These are phyloP conservation scores for Micropoecilia bifurca DNA, from an alignment of 2,797 vertebrate species.

Conservation along the genomic window DNA sequence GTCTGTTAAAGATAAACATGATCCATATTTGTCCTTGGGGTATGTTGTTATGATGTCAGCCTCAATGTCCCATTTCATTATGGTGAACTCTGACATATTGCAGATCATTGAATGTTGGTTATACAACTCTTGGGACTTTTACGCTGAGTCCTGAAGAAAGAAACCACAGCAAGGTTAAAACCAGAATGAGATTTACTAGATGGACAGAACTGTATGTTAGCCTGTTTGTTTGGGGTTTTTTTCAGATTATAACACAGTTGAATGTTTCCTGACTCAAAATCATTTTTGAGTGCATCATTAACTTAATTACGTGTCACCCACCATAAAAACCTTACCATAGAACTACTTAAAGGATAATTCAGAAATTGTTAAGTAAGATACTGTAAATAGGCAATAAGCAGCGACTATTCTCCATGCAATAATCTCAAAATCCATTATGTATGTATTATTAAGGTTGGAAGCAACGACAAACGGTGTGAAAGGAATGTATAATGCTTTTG, in stretches of 20 bases:
- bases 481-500: background rate
- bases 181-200: conserved; percentile 16
- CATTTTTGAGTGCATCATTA: conserved; percentile 44
- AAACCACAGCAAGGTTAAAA: conserved; percentile 10
- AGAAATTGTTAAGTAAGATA: background rate
- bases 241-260: background rate
- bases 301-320: conserved; percentile 42
- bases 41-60: conserved; percentile 68
- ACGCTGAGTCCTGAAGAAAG: conserved; percentile 32
- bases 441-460: background rate
- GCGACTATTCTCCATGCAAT: background rate
- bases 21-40: conserved; percentile 77
- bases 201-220: background rate
- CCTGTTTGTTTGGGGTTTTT: background rate
- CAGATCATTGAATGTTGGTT: conserved; percentile 57
- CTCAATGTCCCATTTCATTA: conserved; percentile 75
- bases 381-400: background rate
- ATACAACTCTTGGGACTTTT: conserved; percentile 37
- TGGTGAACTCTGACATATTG: conserved; percentile 65
- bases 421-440: background rate
- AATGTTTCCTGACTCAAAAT: conserved; percentile 11
- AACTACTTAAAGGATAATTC: background rate
- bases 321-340: conserved; percentile 28
- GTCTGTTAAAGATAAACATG: conserved; percentile 77
- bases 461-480: background rate